Percentiles rank a stretch among this genome's conserved stretches.
Evolutionary conservation across 2,888 invertebrate genomes (phyloP).

Genomic region (Diploptera punctata): DNA sequence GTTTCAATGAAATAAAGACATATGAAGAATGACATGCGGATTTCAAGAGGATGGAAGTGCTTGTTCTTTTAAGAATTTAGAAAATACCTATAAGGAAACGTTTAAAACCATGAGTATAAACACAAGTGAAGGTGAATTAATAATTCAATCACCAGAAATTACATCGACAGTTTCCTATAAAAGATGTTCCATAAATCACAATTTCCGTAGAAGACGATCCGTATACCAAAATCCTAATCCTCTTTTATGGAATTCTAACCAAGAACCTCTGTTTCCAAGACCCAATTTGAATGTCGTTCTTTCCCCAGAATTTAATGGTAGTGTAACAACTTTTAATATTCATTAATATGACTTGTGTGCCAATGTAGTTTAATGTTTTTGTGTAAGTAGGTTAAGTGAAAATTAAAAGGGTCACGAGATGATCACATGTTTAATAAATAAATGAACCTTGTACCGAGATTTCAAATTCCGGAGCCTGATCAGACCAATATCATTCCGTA

Average conservation of each 20-base stretch:
- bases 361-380: too few species aligned
- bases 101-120: neutral
- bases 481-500: neutral
- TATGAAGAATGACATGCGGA: neutral
- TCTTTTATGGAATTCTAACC: slow-evolving; percentile 4
- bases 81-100: neutral
- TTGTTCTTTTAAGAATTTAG: neutral
- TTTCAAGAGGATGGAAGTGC: neutral
- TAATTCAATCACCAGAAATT: slow-evolving; percentile 25
- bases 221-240: neutral
- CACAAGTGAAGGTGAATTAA: slow-evolving; percentile 26
- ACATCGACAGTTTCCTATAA: slow-evolving; percentile 8
- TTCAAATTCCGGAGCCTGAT: too few species aligned
- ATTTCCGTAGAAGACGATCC: neutral
- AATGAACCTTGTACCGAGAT: too few species aligned
- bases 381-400: neutral
- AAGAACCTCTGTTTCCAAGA: neutral
- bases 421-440: neutral
- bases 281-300: too few species aligned
- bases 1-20: too few species aligned
- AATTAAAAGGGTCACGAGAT: neutral
- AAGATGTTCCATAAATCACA: neutral
- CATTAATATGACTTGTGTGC: too few species aligned
- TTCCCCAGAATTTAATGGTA: too few species aligned
- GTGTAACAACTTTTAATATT: too few species aligned